A percentile compares a stretch with the other conserved stretches of the same genome.
Evolutionary conservation across 2,113 vertebrate species (phyloP).

Genomic region (Nycticebus coucang): DNA sequence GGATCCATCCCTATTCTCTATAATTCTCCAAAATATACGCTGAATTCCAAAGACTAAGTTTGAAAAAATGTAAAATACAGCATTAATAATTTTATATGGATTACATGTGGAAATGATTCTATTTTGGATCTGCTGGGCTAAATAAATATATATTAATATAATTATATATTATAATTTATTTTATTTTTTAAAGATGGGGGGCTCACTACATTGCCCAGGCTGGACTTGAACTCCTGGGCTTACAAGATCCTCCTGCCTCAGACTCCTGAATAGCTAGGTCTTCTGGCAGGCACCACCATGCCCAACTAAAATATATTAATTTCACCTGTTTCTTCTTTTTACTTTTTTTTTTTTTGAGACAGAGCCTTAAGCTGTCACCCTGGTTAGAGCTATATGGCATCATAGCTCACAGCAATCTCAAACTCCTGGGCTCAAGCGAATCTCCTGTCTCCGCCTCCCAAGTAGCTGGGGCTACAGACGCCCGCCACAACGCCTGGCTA

Average conservation of each 20-base stretch:
- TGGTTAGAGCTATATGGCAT: no score
- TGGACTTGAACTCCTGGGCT: background rate
- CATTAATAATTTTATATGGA: background rate
- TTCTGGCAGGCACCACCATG: background rate
- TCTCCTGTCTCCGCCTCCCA: no score
- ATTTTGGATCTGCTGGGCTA: conserved; percentile 4
- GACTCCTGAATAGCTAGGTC: background rate
- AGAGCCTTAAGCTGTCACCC: no score
- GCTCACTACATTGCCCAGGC: no score
- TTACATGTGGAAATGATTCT: background rate
- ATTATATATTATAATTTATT: background rate
- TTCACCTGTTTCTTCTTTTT: no score
- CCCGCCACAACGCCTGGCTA: no score
- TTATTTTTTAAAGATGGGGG: background rate
- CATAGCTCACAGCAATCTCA: no score
- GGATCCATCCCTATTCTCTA: background rate
- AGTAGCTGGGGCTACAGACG: no score
- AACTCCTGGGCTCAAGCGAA: no score
- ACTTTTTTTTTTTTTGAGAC: no score
- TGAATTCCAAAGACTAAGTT: background rate
- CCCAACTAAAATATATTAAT: background rate
- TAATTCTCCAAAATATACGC: background rate
- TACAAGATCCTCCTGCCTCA: background rate
- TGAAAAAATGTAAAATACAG: background rate
- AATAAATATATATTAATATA: conserved; percentile 11